Base-by-base conservation (phyloP, 2,797 vertebrate genomes). In the Bradypodion ventrale region DNA sequence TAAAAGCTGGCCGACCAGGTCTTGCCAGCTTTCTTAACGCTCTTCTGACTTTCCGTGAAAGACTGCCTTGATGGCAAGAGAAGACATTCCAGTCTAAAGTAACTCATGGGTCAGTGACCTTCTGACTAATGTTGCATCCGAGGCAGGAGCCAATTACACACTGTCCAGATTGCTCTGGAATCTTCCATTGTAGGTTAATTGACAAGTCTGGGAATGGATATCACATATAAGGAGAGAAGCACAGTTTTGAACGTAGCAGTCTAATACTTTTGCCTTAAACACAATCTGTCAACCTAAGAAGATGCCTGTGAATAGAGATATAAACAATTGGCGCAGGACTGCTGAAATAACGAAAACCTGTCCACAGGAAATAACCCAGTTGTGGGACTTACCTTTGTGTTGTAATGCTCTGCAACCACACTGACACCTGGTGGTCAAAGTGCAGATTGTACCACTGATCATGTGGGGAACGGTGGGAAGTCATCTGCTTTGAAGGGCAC, bases 371-470 rank as follows among this genome's bases (percentile, higher is more conserved):
- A 25, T 19, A 35, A n/a, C 19, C 16, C 23, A 37, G 68, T 29
- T 21, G 49, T 16, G 1, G 32, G 0, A 40, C 7, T 42, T 42
- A 35, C 8, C 62, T 44, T 65, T 23, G 1, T 6, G 69, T 2
- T 27, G 2, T 56, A 0, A 79, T 87, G n/a, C 4, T 73, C 83
- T 65, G 81, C 86, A n/a, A 87, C 69, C 76, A 87, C 87, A 92
- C 87, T 87, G 93, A 63, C 93, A 88, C 85, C 93, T 90, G 35
- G 81, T 85, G 93, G 90, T 32, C n/a, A 29, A 13, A 3, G 0
- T n/a, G 78, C 68, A 85, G 7, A 49, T 78, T 9, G 9, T 89
- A 81, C 0, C n/a, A 3, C 27, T 8, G 2, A 40, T 0, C 4
- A 13, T 74, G 29, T 25, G 7, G 12, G 68, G 1, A 25, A 25